phyloP scores from a whole-genome alignment of 2,888 invertebrate genomes.

The Neocrepidodera transversa region DNA sequence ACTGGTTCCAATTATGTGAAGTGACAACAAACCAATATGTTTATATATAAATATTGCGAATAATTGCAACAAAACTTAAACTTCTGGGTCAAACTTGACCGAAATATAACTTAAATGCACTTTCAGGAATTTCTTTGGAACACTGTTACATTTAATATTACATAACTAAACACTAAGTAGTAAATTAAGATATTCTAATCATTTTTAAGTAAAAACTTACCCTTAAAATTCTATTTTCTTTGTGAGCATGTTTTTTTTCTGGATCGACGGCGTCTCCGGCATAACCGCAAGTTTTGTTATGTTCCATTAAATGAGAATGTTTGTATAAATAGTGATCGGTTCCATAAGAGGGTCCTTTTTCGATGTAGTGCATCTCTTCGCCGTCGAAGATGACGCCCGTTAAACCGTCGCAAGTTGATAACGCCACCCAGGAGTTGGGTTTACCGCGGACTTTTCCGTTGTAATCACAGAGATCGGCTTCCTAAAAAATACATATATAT shows the following conservation, averaged over 20 bases:
- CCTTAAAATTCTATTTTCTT: constrained; percentile 67
- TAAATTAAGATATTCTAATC: too few species aligned
- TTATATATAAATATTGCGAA: too few species aligned
- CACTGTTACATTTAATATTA: too few species aligned
- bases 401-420: constrained; percentile 79
- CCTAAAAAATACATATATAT: constrained; percentile 66
- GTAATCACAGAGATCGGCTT: constrained; percentile 78
- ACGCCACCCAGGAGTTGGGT: constrained; percentile 78
- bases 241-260: constrained; percentile 56
- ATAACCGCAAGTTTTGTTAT: constrained; percentile 70
- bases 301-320: constrained; percentile 66
- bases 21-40: too few species aligned
- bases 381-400: constrained; percentile 85
- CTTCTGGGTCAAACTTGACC: too few species aligned
- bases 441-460: constrained; percentile 75
- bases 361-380: constrained; percentile 75
- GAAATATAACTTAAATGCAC: too few species aligned
- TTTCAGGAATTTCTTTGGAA: too few species aligned
- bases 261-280: constrained; percentile 46
- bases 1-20: too few species aligned
- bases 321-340: constrained; percentile 70
- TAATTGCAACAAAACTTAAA: too few species aligned
- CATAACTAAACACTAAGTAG: too few species aligned
- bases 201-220: too few species aligned
- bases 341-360: constrained; percentile 54